Base-by-base conservation (phyloP, 2,888 invertebrate species). In the Automeris io region DNA sequence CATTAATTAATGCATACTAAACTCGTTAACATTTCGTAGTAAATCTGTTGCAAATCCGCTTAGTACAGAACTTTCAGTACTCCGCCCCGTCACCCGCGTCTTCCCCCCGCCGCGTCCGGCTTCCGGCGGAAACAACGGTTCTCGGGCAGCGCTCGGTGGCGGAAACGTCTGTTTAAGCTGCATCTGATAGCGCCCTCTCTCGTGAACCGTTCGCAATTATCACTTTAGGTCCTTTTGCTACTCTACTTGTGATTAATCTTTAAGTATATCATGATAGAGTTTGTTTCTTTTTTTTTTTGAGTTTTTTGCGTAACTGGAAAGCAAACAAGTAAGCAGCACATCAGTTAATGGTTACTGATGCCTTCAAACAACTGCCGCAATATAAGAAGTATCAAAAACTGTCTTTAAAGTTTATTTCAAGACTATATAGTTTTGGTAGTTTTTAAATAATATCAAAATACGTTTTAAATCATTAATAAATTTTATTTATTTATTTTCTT, bases 121-220 rank as follows among this genome's bases (percentile, higher is more conserved):
- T 54, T 72, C 71, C 72, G 59, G 46, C 57, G 72, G 73, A 76
- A 72, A 65, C 65, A 59, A 62, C 63, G 16, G 19, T 19, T 61
- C 69, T 70, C 57, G 57, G 60, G 57, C 44, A 54, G 54, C 52
- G n/a, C n/a, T n/a, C n/a, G 46, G 43, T 57, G 59, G 47, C 57
- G 72, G 73, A 76, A 72, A 53, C 64, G 53, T 56, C 66, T 57
- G 65, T 61, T 67, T 64, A 63, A 67, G 64, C 62, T 58, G 62
- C 49, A 53, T 57, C 62, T 57, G 68, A 69, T 70, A 66, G 48
- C 49, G 44, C 39, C 36, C 41, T 45, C 46, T 46, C 51, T 49
- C 41, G 54, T 55, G 51, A 56, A 59, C 63, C 53, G 54, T 45
- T 55, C 39, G 54, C 53, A 66, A 68, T 70, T 66, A 69, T 60